A percentile compares a stretch with the other conserved stretches of the same genome.
phyloP scores from a whole-genome alignment of 2,888 invertebrate genomes.

The Phania funesta region DNA sequence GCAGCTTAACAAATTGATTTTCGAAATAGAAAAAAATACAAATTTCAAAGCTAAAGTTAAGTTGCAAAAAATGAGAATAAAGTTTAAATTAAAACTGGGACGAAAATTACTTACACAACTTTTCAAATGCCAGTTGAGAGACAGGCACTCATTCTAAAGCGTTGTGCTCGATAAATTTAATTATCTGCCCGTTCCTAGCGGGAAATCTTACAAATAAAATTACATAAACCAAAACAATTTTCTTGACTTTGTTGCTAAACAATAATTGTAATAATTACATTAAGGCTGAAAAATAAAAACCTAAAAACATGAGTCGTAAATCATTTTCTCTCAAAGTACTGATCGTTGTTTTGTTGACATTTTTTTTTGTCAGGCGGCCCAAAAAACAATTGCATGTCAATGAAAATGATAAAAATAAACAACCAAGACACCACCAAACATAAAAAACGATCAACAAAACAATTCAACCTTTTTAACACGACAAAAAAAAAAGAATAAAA shows the following conservation, averaged over 20 bases:
- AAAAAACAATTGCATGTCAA: slow-evolving; percentile 48
- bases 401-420: too few species aligned
- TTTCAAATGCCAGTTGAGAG: too few species aligned
- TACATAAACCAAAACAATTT: slow-evolving; percentile 9
- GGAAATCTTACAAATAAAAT: not conserved
- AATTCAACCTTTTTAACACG: slow-evolving; percentile 28
- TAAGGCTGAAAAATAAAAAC: not conserved
- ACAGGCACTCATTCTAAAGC: too few species aligned
- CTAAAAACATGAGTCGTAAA: slow-evolving; percentile 55
- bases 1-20: slow-evolving; percentile 1
- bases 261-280: slow-evolving; percentile 4
- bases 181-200: too few species aligned
- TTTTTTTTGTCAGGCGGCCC: not conserved
- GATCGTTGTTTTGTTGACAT: not conserved
- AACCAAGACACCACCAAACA: slow-evolving; percentile 33
- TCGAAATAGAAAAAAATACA: too few species aligned
- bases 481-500: slow-evolving; percentile 1
- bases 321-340: slow-evolving; percentile 54
- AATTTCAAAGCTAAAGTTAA: too few species aligned
- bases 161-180: too few species aligned
- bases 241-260: slow-evolving; percentile 24
- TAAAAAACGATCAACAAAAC: slow-evolving; percentile 18
- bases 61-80: too few species aligned
- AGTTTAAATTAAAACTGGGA: too few species aligned
- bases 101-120: too few species aligned